These are phyloP conservation scores for Galbula dea DNA, from an alignment of 2,113 vertebrate genomes.

Conservation along the genomic window DNA sequence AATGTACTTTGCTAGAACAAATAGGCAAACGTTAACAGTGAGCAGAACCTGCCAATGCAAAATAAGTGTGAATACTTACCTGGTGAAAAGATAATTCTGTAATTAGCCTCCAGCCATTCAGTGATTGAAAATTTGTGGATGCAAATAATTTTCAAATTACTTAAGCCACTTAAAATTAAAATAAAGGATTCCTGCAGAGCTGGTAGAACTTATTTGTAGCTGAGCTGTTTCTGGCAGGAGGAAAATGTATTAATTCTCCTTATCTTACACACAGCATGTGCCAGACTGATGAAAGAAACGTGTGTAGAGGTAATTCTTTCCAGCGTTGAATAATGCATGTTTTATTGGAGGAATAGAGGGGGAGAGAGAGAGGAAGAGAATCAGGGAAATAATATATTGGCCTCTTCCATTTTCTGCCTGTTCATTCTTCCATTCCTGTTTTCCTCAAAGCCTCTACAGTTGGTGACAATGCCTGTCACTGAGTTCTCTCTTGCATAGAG, in stretches of 20 bases:
- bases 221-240: not conserved
- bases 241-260: not conserved
- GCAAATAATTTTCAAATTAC: conserved; percentile 27
- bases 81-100: conserved; percentile 33
- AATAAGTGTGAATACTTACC: conserved; percentile 16
- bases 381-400: not conserved
- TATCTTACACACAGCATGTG: not conserved
- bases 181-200: not conserved
- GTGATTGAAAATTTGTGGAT: conserved; percentile 17
- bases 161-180: conserved; percentile 43
- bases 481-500: not conserved
- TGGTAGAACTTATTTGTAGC: not conserved
- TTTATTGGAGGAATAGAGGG: not conserved
- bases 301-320: not conserved
- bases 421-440: not conserved
- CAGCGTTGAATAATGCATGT: not conserved
- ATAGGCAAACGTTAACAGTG: not conserved
- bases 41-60: not conserved
- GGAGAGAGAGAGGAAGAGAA: not conserved
- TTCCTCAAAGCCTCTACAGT: not conserved
- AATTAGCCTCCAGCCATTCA: conserved; percentile 28
- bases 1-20: not conserved
- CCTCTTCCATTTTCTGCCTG: not conserved
- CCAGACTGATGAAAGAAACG: not conserved
- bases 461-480: not conserved